Conservation (phyloP, 2,797 vertebrate genomes). For the Vipera latastei region DNA sequence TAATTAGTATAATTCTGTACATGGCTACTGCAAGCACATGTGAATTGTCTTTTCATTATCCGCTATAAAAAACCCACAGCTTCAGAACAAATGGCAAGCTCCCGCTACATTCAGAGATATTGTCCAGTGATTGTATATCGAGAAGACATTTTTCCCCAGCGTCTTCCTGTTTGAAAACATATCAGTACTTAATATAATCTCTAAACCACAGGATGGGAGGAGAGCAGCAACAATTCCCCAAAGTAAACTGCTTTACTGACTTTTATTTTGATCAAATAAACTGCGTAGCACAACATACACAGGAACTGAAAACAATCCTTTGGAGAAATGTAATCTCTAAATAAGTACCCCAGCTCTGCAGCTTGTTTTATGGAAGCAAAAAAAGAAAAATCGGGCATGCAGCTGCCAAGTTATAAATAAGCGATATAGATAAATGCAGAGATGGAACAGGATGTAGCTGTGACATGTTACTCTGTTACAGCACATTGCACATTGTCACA, state of each 20-base stretch:
- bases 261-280: constrained; percentile 44
- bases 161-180: constrained; percentile 27
- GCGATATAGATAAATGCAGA: background rate
- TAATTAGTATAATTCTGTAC: constrained; percentile 62
- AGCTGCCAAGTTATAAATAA: constrained; percentile 17
- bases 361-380: constrained; percentile 13
- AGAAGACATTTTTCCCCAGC: constrained; percentile 38
- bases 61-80: constrained; percentile 25
- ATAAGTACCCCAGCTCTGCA: constrained; percentile 29
- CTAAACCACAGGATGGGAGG: background rate
- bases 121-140: constrained; percentile 39
- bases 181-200: background rate
- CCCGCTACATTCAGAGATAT: constrained; percentile 45
- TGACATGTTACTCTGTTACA: constrained; percentile 8
- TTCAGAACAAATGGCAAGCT: constrained; percentile 46
- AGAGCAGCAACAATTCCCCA: constrained; percentile 24
- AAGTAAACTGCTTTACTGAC: constrained; percentile 16
- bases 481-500: background rate
- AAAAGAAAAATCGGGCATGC: background rate
- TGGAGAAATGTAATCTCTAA: constrained; percentile 36
- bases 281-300: background rate
- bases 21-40: constrained; percentile 49
- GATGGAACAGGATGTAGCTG: background rate
- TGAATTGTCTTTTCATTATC: constrained; percentile 47
- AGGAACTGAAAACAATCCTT: constrained; percentile 32